These are phyloP conservation scores for Drosophila leontia DNA, from an alignment of 1,140 invertebrate genomes.

Conservation along the genomic window DNA sequence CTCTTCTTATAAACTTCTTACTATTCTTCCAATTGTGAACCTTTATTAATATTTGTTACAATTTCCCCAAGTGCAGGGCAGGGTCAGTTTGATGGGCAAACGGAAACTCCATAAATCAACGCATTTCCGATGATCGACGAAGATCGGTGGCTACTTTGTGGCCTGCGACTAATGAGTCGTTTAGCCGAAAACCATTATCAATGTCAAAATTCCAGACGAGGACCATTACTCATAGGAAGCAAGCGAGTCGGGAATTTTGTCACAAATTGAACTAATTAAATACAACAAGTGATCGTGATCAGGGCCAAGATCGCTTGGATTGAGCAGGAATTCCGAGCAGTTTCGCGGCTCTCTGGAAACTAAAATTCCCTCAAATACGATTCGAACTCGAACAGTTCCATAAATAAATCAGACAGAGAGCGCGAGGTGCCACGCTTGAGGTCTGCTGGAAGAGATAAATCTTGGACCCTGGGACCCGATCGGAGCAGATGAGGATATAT, in stretches of 20 bases:
- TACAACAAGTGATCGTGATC: slow-evolving; percentile 22
- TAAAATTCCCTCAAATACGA: slow-evolving; percentile 32
- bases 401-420: slow-evolving; percentile 70
- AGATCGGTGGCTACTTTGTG: slow-evolving; percentile 53
- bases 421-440: slow-evolving; percentile 70
- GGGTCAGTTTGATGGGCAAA: slow-evolving; percentile 4
- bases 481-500: slow-evolving; percentile 27
- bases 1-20: too few relatives aligned
- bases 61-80: slow-evolving; percentile 1
- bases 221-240: slow-evolving; percentile 64
- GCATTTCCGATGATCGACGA: slow-evolving; percentile 63
- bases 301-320: slow-evolving; percentile 9
- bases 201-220: slow-evolving; percentile 61
- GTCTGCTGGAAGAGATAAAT: slow-evolving; percentile 74
- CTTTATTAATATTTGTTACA: too few relatives aligned
- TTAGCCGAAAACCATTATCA: slow-evolving; percentile 77
- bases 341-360: slow-evolving; percentile 31
- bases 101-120: slow-evolving; percentile 67
- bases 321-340: slow-evolving; percentile 26
- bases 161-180: slow-evolving; percentile 70
- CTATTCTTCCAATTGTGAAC: too few relatives aligned
- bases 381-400: slow-evolving; percentile 47
- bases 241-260: slow-evolving; percentile 25
- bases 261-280: slow-evolving; percentile 53
- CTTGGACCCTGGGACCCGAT: slow-evolving; percentile 73